Percentiles rank a stretch among this genome's conserved stretches.
These are phyloP conservation scores for Acinonyx jubatus DNA, from an alignment of 2,113 vertebrate species.

Conservation along the genomic window DNA sequence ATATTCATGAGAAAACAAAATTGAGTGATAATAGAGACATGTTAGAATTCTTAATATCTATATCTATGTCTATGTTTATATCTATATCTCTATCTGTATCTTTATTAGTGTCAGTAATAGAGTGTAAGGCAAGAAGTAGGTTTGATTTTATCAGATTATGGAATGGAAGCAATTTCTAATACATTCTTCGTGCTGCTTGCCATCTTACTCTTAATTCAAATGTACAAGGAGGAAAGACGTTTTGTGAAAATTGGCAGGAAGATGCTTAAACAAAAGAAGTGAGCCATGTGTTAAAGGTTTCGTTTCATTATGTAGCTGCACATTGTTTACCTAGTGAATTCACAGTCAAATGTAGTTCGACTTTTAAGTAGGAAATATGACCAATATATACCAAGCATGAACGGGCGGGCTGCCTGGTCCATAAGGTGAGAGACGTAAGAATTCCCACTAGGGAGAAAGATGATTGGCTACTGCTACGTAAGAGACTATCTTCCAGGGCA, in stretches of 20 bases:
- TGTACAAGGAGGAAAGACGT: not conserved
- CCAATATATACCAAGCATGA: not conserved
- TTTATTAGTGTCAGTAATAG: not conserved
- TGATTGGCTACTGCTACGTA: not conserved
- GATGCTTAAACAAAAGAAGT: conserved; percentile 38
- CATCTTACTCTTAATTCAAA: conserved; percentile 32
- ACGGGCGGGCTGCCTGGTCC: not conserved
- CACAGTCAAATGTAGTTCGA: not conserved
- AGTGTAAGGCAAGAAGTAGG: not conserved
- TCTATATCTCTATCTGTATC: not conserved
- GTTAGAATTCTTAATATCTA: conserved; percentile 51
- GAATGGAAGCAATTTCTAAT: conserved; percentile 23
- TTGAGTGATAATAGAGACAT: not conserved
- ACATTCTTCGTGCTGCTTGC: not conserved
- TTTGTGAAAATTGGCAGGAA: not conserved
- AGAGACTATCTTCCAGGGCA: conserved; percentile 56
- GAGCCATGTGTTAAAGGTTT: not conserved
- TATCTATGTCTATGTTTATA: not conserved
- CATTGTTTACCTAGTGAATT: conserved; percentile 7
- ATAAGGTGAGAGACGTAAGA: not conserved
- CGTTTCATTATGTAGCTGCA: not conserved
- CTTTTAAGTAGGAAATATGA: conserved; percentile 21
- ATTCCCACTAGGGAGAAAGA: not conserved
- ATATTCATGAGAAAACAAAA: not conserved
- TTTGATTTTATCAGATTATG: not conserved